Evolutionary conservation across 2,888 invertebrate species (phyloP), one percentile per base, ranked within the genome.

Genomic region (Drosophila kuntzei): DNA sequence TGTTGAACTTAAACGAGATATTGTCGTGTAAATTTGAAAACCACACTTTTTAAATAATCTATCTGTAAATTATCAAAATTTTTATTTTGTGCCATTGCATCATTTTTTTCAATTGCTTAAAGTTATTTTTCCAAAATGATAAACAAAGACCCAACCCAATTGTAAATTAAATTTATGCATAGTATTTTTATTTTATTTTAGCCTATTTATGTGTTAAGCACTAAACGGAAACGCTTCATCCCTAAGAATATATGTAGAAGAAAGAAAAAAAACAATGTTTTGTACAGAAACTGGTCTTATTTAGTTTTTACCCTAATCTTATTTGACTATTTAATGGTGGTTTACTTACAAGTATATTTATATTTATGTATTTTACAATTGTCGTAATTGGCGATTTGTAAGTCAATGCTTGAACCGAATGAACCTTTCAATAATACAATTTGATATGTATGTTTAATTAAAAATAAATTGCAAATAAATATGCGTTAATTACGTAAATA

Each of bases 201-300:
- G 62, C 25, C 59, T 59, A 39, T 36, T 55, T 66, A 59, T 41
- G 43, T 57, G 37, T 59, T 71, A 59, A 66, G 25, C 61, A 62
- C 55, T 63, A 53, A 60, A 63, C 60, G 41, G 50, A 76, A 65
- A 67, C 63, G 75, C 78, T 75, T 72, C 63, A 78, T 51, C 74
- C 72, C 67, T 73, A 78, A 67, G 67, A 78, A 67, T 73, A 72
- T 63, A 51, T 64, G 32, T 73, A 60, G 47, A 41, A 37, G 5
- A 36, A 32, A 22, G 18, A 25, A n/a, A 22, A 29, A 32, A 49
- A 27, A 9, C 47, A 46, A 53, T 63, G 37, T 66, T 65, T 67
- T 75, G 66, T 75, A 67, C 53, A 67, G 51, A 64, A 75, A 69
- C 69, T 59, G 61, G 61, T 76, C 71, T 76, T 74, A 65, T 76